Base-by-base conservation (phyloP, 2,888 invertebrate species). In the Peribatodes rhomboidaria region DNA sequence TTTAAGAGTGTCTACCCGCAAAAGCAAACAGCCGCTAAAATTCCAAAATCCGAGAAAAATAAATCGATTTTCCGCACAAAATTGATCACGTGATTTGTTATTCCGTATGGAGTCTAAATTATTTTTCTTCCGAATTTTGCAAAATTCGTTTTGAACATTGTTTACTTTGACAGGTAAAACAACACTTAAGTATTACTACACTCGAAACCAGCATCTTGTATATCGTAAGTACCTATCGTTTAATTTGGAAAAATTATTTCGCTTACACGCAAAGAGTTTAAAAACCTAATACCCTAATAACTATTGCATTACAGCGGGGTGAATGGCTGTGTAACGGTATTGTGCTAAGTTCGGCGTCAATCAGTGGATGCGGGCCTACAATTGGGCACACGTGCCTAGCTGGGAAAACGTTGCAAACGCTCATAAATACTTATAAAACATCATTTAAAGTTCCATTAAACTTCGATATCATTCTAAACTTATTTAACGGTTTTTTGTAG, bases 331-430 rank as follows among this genome's bases (percentile, higher is more conserved):
- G 87, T 88, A 89, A 87, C 89, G 86, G 89, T 84, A 87, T 83
- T 83, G 83, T 71, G 70, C 76, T 72, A 78, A 83, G 82, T 82
- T 84, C 76, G 79, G 73, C 83, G 87, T 87, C 89, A 92, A 92
- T 91, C 90, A 90, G 83, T 81, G 75, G 79, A 93, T 93, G 92
- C 92, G 92, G 92, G 92, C 76, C 63, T 83, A 85, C 89, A 91
- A 93, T 91, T 89, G 86, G 82, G 70, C 76, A 82, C 92, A 93
- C 92, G 92, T 87, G 93, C 84, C 92, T 80, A 63, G 68, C 70
- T 82, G 83, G 82, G 86, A 85, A 85, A 68, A 76, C 80, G 77
- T 77, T 85, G 84, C 84, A 83, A 87, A 87, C 81, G 85, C 82
- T 85, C 88, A 89, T 89, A 90, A 86, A 88, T 90, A 85, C 84